Percentiles rank a stretch among this genome's conserved stretches.
phyloP scores from a whole-genome alignment of 2,888 invertebrate genomes.

The Chloromyia formosa region DNA sequence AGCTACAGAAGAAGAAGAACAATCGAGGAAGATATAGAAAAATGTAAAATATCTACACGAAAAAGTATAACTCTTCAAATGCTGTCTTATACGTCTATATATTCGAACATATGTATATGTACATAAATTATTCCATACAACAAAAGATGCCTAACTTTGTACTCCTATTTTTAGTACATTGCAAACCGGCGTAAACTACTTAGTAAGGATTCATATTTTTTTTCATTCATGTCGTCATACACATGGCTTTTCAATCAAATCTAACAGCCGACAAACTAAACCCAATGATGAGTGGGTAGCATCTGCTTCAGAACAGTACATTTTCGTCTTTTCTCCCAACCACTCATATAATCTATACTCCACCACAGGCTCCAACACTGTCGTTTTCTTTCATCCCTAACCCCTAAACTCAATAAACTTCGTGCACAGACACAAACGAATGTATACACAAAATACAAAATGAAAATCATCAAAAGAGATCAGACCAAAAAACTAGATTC shows the following conservation, averaged over 20 bases:
- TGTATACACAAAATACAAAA: constrained; percentile 29
- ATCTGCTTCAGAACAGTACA: background rate
- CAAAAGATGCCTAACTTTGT: too few species aligned
- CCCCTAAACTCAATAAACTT: constrained; percentile 35
- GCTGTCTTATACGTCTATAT: too few species aligned
- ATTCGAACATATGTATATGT: too few species aligned
- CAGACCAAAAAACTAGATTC: constrained; percentile 18
- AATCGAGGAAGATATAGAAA: too few species aligned
- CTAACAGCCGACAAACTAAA: constrained; percentile 4
- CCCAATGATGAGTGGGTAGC: background rate
- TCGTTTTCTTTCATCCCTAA: constrained; percentile 11
- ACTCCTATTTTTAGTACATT: too few species aligned
- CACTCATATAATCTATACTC: background rate
- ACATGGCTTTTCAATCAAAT: constrained; percentile 38
- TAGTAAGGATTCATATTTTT: constrained; percentile 45
- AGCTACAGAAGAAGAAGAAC: too few species aligned
- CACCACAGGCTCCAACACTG: background rate
- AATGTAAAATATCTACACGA: too few species aligned
- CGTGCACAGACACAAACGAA: constrained; percentile 19
- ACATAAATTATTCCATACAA: too few species aligned
- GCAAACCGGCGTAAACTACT: too few species aligned
- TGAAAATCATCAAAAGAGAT: constrained; percentile 46
- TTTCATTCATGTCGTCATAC: constrained; percentile 11
- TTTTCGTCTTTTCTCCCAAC: background rate
- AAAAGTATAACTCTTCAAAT: too few species aligned